phyloP scores from a whole-genome alignment of 2,113 vertebrate genomes.

The Meleagris gallopavo region DNA sequence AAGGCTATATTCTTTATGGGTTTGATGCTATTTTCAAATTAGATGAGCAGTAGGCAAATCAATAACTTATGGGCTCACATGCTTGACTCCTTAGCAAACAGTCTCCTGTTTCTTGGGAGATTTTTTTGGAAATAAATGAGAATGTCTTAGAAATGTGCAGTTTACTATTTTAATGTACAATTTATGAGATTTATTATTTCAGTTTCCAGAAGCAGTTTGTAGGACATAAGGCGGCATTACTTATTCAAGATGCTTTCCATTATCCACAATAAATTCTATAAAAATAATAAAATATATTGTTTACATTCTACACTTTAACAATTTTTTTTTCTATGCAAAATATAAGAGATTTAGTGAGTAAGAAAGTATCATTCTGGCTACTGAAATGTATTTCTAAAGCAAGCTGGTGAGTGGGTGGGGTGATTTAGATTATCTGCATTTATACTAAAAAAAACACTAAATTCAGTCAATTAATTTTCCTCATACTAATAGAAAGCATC shows the following conservation, averaged over 20 bases:
- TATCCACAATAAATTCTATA: constrained; percentile 37
- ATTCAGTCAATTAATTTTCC: not conserved
- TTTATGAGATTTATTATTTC: constrained; percentile 44
- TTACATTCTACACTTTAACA: constrained; percentile 41
- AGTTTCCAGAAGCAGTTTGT: constrained; percentile 52
- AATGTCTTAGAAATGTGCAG: not conserved
- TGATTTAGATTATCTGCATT: not conserved
- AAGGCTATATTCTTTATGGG: constrained; percentile 30
- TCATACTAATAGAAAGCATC: not conserved
- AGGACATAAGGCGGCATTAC: not conserved
- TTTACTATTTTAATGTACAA: constrained; percentile 43
- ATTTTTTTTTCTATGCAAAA: not conserved
- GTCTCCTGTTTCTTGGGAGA: not conserved
- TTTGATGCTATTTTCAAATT: constrained; percentile 56
- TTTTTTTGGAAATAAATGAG: constrained; percentile 21
- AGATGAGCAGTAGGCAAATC: constrained; percentile 15
- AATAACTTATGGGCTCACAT: constrained; percentile 38
- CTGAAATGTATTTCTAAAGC: not conserved
- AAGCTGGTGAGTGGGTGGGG: not conserved
- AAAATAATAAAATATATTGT: not conserved
- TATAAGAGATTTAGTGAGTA: not conserved
- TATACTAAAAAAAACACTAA: not conserved
- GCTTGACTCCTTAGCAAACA: not conserved
- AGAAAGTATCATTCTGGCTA: not conserved
- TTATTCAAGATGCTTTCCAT: constrained; percentile 14